A percentile compares a stretch with the other conserved stretches of the same genome.
Evolutionary conservation across 2,113 vertebrate genomes (phyloP).

Genomic region (Odontophorus gujanensis): DNA sequence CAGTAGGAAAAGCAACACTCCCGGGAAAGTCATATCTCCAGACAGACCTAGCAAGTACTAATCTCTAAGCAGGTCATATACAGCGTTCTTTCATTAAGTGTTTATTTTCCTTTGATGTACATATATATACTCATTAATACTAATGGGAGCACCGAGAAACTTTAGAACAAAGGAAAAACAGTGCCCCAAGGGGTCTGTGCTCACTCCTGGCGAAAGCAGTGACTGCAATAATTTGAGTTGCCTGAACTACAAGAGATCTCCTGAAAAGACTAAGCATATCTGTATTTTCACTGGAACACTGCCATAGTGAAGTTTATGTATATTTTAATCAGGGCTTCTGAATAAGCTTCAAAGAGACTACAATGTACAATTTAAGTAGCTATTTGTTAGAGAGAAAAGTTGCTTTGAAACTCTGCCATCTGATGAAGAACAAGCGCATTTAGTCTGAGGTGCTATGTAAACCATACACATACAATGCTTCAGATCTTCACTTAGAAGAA

Average conservation of each 20-base stretch:
- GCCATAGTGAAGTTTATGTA: not conserved
- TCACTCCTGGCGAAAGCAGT: not conserved
- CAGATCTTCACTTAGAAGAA: not conserved
- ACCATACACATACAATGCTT: not conserved
- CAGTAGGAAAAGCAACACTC: not conserved
- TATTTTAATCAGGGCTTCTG: slow-evolving; percentile 40
- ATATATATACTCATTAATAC: not conserved
- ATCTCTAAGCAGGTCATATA: not conserved
- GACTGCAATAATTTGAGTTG: slow-evolving; percentile 2
- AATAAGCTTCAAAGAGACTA: slow-evolving; percentile 56
- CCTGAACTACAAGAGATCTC: not conserved
- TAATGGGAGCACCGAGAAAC: slow-evolving; percentile 23
- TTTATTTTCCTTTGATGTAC: not conserved
- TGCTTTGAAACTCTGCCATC: slow-evolving; percentile 37
- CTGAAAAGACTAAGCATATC: not conserved
- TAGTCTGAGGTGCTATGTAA: not conserved
- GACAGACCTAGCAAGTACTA: rapidly evolving
- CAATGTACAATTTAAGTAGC: slow-evolving; percentile 46
- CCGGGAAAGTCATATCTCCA: not conserved
- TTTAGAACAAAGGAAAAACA: slow-evolving; percentile 27
- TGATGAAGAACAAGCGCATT: slow-evolving; percentile 23
- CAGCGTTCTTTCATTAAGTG: not conserved
- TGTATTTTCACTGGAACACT: not conserved
- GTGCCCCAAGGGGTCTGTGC: not conserved
- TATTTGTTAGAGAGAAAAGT: slow-evolving; percentile 22